Evolutionary conservation across 2,888 invertebrate genomes (phyloP), one percentile per base, ranked within the genome.

Genomic region (Thyatira batis): DNA sequence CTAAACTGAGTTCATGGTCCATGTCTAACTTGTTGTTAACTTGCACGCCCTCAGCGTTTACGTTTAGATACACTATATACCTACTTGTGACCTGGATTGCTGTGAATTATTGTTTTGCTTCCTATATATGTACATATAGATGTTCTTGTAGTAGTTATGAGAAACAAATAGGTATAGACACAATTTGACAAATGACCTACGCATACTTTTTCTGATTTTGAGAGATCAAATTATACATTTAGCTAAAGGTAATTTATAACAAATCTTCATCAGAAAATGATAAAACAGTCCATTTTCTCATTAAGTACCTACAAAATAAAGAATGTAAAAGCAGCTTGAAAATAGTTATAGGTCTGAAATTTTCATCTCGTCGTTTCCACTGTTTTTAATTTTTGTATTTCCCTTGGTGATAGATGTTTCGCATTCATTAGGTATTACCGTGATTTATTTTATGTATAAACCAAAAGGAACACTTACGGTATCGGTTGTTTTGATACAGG

Each of bases 1-100:
- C 48, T 48, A 48, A 48, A 13, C 27, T 45, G 45, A 23, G 45
- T 27, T 13, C 28, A 48, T 48, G 48, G 48, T 20, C 20, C 49
- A 48, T 48, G 28, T 65, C 61, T 57, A 73, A 69, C 65, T 68
- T 66, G 69, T 57, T 58, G 56, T 51, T 58, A 71, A 66, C 65
- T 69, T 50, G 57, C 58, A 59, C 49, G 57, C 39, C 17, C 39
- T 8, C 39, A 39, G 17, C 17, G 39, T 33, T 33, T 39, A 39
- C 17, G 39, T 33, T 33, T 39, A 17, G 17, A 17, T 39, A 39
- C 17, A 8, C 2, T 30, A 39, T 39, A 39, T 17, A 39, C n/a
- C n/a, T n/a, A n/a, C 17, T 17, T 17, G n/a, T 11, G 5, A 39
- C 39, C 17, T 39, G 13, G 39, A 39, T 39, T 39, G 0, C 17